Evolutionary conservation across 2,797 vertebrate species (phyloP), one percentile per base, ranked within the genome.

Genomic region (Coranthus polyacanthus): DNA sequence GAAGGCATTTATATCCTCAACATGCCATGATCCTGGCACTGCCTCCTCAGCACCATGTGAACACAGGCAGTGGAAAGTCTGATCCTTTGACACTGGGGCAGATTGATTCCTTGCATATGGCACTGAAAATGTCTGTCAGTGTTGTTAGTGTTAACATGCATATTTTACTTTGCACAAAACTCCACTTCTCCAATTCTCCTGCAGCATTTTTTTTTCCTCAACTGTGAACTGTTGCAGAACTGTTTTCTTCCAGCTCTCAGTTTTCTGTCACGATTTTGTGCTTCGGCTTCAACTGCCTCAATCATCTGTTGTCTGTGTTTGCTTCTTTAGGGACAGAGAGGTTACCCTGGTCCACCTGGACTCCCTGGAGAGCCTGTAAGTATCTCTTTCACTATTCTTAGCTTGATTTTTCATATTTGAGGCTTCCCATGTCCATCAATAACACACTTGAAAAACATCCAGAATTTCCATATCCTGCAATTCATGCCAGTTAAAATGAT

Each of bases 361-460:
- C 95, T 97, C 77, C 96, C 97, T 58, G 96, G 96, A 94, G 95
- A 97, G 72, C 86, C 95, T 92, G 96, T 97, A 88, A 95, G 96
- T 94, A 75, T 68, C 24, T 42, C 59, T 42, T 34, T 43, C n/a
- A 41, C 4, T n/a, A 39, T 65, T 66, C 36, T 63, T 16, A 8
- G 2, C 32, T n/a, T 38, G 6, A 38, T 41, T 45, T 45, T 54
- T 16, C 5, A 20, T 39, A 44, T 32, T 34, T n/a, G 9, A 44
- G 18, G 34, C 57, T n/a, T 57, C 16, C 42, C 16, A 21, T 32
- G 24, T 36, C 2, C 5, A 17, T 51, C 47, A n/a, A 45, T 32
- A 11, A 41, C 52, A 49, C 6, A 32, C 8, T 62, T 42, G 18
- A 18, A 62, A 52, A 36, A 46, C 50, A 4, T 15, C 12, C 5